Conservation (phyloP, 2,888 invertebrate genomes). For the Petrophora chlorosata region DNA sequence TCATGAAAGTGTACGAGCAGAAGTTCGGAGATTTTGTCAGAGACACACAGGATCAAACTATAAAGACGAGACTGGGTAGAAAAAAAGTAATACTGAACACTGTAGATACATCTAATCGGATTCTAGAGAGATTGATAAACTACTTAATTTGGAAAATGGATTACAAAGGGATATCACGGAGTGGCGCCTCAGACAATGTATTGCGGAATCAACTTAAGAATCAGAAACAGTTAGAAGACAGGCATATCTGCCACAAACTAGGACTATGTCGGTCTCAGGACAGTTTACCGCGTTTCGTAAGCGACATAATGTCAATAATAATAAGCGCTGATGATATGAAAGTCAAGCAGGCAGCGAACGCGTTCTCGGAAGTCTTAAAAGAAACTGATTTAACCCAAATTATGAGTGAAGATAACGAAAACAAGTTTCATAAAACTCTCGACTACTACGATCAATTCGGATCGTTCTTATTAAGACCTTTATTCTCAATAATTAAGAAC, state of each 20-base stretch:
- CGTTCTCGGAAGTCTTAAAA: slow-evolving; percentile 49
- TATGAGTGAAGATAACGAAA: slow-evolving; percentile 31
- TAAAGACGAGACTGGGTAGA: slow-evolving; percentile 52
- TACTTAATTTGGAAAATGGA: slow-evolving; percentile 43
- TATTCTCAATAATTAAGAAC: slow-evolving; percentile 39
- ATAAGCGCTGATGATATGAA: slow-evolving; percentile 38
- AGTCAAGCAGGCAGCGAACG: slow-evolving; percentile 42
- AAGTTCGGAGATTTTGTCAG: slow-evolving; percentile 52
- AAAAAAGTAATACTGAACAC: slow-evolving; percentile 59
- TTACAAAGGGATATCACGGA: slow-evolving; percentile 27
- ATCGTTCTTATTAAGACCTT: slow-evolving; percentile 13
- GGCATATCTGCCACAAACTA: slow-evolving; percentile 49
- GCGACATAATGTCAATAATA: slow-evolving; percentile 38
- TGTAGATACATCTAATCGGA: slow-evolving; percentile 52
- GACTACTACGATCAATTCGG: slow-evolving; percentile 24
- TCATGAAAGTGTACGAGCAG: slow-evolving; percentile 44
- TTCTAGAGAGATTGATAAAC: slow-evolving; percentile 48
- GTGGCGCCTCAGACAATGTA: slow-evolving; percentile 16
- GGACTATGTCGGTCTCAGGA: slow-evolving; percentile 45
- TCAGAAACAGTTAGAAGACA: slow-evolving; percentile 40
- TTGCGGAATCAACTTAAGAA: slow-evolving; percentile 45
- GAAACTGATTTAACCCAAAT: slow-evolving; percentile 31
- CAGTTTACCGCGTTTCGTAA: slow-evolving; percentile 43
- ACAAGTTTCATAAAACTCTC: slow-evolving; percentile 26
- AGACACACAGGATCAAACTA: slow-evolving; percentile 43